Evolutionary conservation across 2,797 vertebrate genomes (phyloP).

Genomic region (Circus cinereus): DNA sequence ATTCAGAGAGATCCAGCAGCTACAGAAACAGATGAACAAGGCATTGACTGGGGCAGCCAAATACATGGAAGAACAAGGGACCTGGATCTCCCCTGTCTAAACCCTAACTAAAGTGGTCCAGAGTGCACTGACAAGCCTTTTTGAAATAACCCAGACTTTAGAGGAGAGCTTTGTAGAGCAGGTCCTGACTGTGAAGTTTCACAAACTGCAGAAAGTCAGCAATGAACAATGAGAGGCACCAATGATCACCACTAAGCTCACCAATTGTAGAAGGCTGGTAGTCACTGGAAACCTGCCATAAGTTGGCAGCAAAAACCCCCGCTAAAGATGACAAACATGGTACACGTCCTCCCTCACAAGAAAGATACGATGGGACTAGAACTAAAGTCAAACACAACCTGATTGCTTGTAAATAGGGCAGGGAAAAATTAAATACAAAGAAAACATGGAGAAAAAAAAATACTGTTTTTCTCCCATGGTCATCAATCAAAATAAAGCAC

Average conservation of each 20-base stretch:
- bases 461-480: not conserved
- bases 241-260: not conserved
- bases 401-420: not conserved
- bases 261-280: not conserved
- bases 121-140: not conserved
- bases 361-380: not conserved
- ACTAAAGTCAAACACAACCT: not conserved
- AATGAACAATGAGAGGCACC: not conserved
- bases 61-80: not conserved
- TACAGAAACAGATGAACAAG: not conserved
- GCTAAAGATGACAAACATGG: not conserved
- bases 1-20: not conserved
- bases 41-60: not conserved
- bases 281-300: not conserved
- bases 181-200: not conserved
- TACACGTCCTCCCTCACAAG: not conserved
- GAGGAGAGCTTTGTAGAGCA: not conserved
- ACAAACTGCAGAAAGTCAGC: not conserved
- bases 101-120: not conserved
- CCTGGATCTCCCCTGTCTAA: not conserved
- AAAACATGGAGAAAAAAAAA: not conserved
- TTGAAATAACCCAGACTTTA: not conserved
- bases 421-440: not conserved
- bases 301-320: not conserved
- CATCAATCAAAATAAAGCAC: not conserved